These are phyloP conservation scores for Gonioctena quinquepunctata DNA, from an alignment of 1,140 invertebrate genomes.

Conservation along the genomic window DNA sequence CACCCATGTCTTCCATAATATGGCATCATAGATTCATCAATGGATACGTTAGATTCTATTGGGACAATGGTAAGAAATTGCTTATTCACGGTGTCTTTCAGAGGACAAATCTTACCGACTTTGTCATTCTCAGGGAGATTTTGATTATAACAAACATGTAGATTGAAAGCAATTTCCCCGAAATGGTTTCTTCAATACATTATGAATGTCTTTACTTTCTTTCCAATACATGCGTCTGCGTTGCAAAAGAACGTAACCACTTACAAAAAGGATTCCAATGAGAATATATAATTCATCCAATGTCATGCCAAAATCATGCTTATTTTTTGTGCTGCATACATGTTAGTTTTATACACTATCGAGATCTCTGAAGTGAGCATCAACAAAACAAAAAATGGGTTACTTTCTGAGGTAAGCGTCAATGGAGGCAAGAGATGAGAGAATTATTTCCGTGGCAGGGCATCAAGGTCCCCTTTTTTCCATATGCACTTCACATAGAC, in stretches of 20 bases:
- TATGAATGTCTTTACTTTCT: background rate
- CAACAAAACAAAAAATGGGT: no score
- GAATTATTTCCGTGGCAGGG: no score
- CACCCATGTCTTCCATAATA: background rate
- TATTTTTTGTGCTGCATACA: background rate
- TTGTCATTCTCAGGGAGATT: background rate
- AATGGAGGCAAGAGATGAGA: no score
- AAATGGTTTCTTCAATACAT: background rate
- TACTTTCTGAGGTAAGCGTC: no score
- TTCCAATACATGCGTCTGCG: constrained; percentile 4
- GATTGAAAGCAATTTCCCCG: background rate
- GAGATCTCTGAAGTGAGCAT: no score
- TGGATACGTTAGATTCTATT: background rate
- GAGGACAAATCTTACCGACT: background rate
- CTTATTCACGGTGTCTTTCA: background rate
- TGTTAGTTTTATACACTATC: no score
- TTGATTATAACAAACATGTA: background rate
- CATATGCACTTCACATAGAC: no score
- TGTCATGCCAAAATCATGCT: background rate
- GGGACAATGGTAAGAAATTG: background rate
- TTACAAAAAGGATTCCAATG: constrained; percentile 6
- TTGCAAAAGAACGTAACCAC: constrained; percentile 1
- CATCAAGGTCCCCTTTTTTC: no score
- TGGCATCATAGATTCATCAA: background rate
- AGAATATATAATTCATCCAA: background rate